Evolutionary conservation across 2,797 vertebrate species (phyloP), one percentile per base, ranked within the genome.

Genomic region (Paedocypris micromegethes): DNA sequence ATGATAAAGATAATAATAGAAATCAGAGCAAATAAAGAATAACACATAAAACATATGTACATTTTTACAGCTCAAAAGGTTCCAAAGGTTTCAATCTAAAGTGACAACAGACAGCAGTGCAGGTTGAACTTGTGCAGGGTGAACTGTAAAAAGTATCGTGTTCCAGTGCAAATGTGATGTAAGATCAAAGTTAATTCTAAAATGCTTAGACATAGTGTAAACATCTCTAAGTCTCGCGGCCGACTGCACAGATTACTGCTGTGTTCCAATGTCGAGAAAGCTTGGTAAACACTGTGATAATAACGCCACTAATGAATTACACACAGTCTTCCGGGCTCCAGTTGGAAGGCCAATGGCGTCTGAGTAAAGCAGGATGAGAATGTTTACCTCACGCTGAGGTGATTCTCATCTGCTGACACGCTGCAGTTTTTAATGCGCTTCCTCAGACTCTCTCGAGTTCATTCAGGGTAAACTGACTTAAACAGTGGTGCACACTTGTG

Each of bases 391-490:
- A 49, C 52, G 57, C 9, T 9, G 57, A 60, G 43, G 57, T 53
- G 46, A 58, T 60, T 65, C 58, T 62, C n/a, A 45, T 23, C 45
- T 66, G 51, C 50, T 57, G 51, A 62, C 58, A 62, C 43, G 51
- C 50, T 49, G 40, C n/a, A 38, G 37, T 50, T 53, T 70, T 63
- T 70, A 64, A 63, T 61, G 66, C 49, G 52, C 46, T 45, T 49
- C 67, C 58, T 55, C 43, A 50, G 42, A 63, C 51, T 37, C 42
- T 65, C 44, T 60, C 8, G 52, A 64, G 56, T 65, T 66, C 72
- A 74, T 74, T 69, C 4, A 38, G 63, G 68, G 72, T 70, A 66
- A 74, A 52, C 57, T 53, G 66, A 48, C 58, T 58, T 66, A 65
- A 65, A 74, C 9, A 66, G 62, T 56, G 69, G 49, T 55, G 45